These are phyloP conservation scores for Centruroides sculpturatus DNA, from an alignment of 1,140 invertebrate genomes.

Conservation along the genomic window DNA sequence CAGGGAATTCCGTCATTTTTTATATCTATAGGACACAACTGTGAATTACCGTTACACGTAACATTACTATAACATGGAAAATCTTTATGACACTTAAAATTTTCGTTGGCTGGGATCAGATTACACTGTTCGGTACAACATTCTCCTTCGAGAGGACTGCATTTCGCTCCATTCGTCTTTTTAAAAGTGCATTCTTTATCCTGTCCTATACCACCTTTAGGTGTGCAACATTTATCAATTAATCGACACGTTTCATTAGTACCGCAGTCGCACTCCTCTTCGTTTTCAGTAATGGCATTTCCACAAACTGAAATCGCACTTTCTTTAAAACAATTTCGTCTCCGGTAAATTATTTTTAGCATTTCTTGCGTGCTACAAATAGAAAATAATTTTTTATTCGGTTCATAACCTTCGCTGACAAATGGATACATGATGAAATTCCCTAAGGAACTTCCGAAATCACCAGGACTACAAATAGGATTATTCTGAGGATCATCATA, in stretches of 20 bases:
- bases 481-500: background rate
- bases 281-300: background rate
- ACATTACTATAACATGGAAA: background rate
- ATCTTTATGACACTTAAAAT: background rate
- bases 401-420: no score
- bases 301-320: background rate
- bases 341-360: no score
- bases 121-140: background rate
- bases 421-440: no score
- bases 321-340: no score
- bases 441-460: no score
- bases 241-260: background rate
- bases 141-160: background rate
- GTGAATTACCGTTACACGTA: background rate
- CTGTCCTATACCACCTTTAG: background rate
- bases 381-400: no score
- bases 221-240: background rate
- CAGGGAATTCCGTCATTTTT: background rate
- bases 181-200: no score
- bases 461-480: background rate
- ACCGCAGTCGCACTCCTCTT: background rate
- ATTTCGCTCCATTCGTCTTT: background rate
- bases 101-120: background rate
- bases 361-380: no score
- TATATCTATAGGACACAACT: background rate